Evolutionary conservation across 2,797 vertebrate species (phyloP), one percentile per base, ranked within the genome.

Genomic region (Hemitrygon akajei): DNA sequence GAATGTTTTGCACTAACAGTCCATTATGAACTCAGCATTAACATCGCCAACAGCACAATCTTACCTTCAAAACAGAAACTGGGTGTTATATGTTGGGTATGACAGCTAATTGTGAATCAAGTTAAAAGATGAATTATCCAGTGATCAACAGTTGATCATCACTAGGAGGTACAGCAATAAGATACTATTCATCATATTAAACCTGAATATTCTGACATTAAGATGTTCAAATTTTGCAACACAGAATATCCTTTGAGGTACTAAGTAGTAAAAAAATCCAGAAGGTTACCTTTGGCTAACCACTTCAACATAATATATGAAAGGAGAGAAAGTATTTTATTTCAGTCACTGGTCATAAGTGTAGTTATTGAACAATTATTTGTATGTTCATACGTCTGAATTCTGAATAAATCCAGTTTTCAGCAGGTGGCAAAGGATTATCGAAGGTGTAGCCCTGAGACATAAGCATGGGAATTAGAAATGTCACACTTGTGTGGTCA

Each of bases 21-120:
- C 71, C 71, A 75, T 18, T 76, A n/a, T 93, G 71, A 93, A 75
- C 25, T 92, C 40, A 76, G 91, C 73, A 76, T 76, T 93, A 16
- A 93, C 73, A 4, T 16, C 22, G 3, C n/a, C 47, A 93, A 30
- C 40, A 75, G 40, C 40, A 89, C 86, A 16, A 71, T 73, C 66
- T 14, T 75, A 56, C 40, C 14, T 25, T n/a, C 71, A 76, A 93
- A 76, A 76, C 40, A 16, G 69, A 75, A 56, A 71, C 27, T 47
- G 40, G 34, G 69, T 12, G 71, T 75, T 71, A 76, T 75, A 76
- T 76, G 34, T 20, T 20, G 40, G 11, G 30, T 76, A 47, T 76
- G 73, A 58, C 40, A 27, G 73, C 25, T 20, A 56, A 47, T 75
- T 11, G 27, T 56, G 58, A 30, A 56, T 47, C 71, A 92, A 27